Percentiles rank a stretch among this genome's conserved stretches.
Evolutionary conservation across 2,888 invertebrate genomes (phyloP).

Genomic region (Linnaemya vulpina): DNA sequence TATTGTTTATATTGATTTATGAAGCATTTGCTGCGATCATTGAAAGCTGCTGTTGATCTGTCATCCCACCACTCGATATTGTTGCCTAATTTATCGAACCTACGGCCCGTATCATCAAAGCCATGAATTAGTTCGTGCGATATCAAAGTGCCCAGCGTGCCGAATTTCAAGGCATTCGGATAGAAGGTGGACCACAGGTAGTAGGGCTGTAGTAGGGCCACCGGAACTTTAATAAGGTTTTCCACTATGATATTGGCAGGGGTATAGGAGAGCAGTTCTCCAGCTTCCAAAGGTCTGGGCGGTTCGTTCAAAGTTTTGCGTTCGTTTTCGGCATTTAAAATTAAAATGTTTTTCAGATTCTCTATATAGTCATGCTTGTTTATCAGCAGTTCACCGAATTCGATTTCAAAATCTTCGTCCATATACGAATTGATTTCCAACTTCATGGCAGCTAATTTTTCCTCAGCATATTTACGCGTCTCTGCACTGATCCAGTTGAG

Average conservation of each 20-base stretch:
- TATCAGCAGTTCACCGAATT: conserved; percentile 75
- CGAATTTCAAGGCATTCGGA: conserved; percentile 79
- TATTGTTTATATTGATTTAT: conserved; percentile 77
- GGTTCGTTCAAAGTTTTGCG: conserved; percentile 73
- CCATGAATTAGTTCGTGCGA: conserved; percentile 80
- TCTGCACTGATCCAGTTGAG: conserved; percentile 75
- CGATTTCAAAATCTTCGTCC: conserved; percentile 75
- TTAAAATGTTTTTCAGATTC: conserved; percentile 69
- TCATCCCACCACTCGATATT: conserved; percentile 79
- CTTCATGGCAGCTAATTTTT: conserved; percentile 76
- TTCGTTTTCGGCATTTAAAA: conserved; percentile 19
- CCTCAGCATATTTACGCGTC: conserved; percentile 75
- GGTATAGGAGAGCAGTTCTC: conserved; percentile 75
- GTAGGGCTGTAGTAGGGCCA: conserved; percentile 78
- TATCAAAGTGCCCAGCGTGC: conserved; percentile 76
- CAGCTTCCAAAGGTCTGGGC: conserved; percentile 74
- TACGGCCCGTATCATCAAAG: conserved; percentile 79
- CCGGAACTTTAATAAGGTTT: conserved; percentile 78
- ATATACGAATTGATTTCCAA: conserved; percentile 76
- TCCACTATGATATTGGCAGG: conserved; percentile 77
- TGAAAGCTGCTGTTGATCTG: conserved; percentile 74
- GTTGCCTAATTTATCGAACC: conserved; percentile 77
- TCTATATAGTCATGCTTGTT: conserved; percentile 74
- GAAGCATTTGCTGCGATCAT: conserved; percentile 77
- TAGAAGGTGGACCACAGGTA: conserved; percentile 76